Evolutionary conservation across 2,797 vertebrate genomes (phyloP), one percentile per base, ranked within the genome.

Genomic region (Thunnus albacares): DNA sequence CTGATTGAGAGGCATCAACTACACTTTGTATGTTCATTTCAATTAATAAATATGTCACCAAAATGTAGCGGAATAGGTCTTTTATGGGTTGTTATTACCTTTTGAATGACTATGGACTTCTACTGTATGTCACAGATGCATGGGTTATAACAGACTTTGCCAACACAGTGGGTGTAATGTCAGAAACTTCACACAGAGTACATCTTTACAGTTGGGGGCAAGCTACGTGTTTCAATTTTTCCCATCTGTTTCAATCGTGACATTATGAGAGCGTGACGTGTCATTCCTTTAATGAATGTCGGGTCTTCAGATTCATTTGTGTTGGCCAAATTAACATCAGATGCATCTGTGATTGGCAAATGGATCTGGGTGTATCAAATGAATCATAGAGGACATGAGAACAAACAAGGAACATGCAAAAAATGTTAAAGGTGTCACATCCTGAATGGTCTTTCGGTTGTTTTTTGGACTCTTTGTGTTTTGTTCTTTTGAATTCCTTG

Each of bases 211-310:
- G 18, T 60, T 51, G 67, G 35, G 59, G 20, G n/a, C 0, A 15
- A 71, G 12, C 5, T 15, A 20, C 17, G 26, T 51, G 20, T 51
- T 20, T 51, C 20, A 2, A 51, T 51, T 6, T 51, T 45, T 60
- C 69, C 65, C 69, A 74, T 74, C 53, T 70, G 75, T 59, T 69
- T 62, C 30, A 74, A 74, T 30, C 60, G 75, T 33, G 59, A 20
- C 76, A 71, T 81, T 67, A 82, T 77, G 82, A 80, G 43, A 74
- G 57, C 56, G 61, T 11, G 22, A 73, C 82, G 77, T 79, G 59
- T 86, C 78, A 86, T 41, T 69, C 43, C 7, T 63, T 77, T 74
- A 84, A 85, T 74, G 63, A 81, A 57, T 63, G 30, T 53, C 43
- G 55, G 57, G 47, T 64, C 57, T 62, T 58, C 6, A 52, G 49